Evolutionary conservation across 2,113 vertebrate species (phyloP).

Genomic region (Lipophrys pholis): DNA sequence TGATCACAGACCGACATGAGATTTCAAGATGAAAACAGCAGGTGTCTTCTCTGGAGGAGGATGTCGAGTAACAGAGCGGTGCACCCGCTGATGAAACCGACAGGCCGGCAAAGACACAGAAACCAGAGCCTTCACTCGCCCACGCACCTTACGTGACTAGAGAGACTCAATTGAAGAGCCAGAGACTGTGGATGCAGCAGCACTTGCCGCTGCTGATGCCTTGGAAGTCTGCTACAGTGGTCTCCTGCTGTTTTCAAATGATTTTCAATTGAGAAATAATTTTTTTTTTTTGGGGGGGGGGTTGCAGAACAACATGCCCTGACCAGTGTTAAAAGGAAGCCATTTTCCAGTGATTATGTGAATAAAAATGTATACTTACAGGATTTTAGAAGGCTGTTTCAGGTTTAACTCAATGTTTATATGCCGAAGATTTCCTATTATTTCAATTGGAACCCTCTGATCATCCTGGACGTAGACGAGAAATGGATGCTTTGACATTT

Average conservation of each 20-base stretch:
- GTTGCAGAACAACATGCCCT: slow-evolving; percentile 33
- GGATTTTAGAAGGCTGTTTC: background rate
- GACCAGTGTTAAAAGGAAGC: slow-evolving; percentile 30
- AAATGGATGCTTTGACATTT: slow-evolving; percentile 16
- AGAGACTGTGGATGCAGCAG: slow-evolving; percentile 60
- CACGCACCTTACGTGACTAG: slow-evolving; percentile 74
- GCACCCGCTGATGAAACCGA: slow-evolving; percentile 73
- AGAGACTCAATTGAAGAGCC: slow-evolving; percentile 66
- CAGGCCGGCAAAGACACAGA: slow-evolving; percentile 72
- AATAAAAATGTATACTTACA: slow-evolving; percentile 23
- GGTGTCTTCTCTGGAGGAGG: slow-evolving; percentile 76
- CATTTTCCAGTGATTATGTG: slow-evolving; percentile 33
- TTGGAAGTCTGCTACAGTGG: slow-evolving; percentile 54
- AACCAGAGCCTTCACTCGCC: slow-evolving; percentile 68
- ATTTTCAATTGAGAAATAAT: slow-evolving; percentile 46
- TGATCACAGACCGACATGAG: slow-evolving; percentile 74
- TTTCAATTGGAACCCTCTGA: slow-evolving; percentile 7
- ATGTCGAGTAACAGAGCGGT: slow-evolving; percentile 72
- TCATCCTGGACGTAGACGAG: background rate
- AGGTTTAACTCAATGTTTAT: background rate
- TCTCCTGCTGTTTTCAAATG: slow-evolving; percentile 60
- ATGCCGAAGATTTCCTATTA: slow-evolving; percentile 2
- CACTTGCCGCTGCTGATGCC: slow-evolving; percentile 45
- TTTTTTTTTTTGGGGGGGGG: slow-evolving; percentile 6
- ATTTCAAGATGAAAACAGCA: slow-evolving; percentile 78